These are phyloP conservation scores for Ptyas mucosa DNA, from an alignment of 2,113 vertebrate species.

Conservation along the genomic window DNA sequence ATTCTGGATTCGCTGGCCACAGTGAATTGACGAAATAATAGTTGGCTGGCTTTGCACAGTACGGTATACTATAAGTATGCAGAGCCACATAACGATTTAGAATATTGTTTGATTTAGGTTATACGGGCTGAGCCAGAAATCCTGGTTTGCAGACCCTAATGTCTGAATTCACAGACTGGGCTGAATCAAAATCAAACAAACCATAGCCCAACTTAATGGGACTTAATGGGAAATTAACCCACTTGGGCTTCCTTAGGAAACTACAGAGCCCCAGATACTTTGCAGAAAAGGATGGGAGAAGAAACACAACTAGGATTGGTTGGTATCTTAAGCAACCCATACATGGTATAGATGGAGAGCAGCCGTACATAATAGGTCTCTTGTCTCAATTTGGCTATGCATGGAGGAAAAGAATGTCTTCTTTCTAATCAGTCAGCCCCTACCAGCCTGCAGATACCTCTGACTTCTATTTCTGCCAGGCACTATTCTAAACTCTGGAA, in stretches of 20 bases:
- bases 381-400: background rate
- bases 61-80: background rate
- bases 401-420: background rate
- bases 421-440: background rate
- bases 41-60: background rate
- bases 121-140: background rate
- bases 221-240: background rate
- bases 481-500: background rate
- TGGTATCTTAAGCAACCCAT: background rate
- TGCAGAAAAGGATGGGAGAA: background rate
- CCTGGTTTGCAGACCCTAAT: background rate
- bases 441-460: background rate
- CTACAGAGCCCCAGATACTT: background rate
- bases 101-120: background rate
- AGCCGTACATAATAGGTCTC: background rate
- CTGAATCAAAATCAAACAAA: background rate
- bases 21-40: background rate
- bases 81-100: background rate
- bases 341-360: constrained; percentile 11
- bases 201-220: background rate
- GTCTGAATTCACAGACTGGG: background rate
- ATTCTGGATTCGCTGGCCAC: background rate
- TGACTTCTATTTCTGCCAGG: background rate
- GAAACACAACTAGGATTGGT: background rate
- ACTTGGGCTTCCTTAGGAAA: background rate